Conservation (phyloP, 2,888 invertebrate genomes). For the Parnassius mnemosyne region DNA sequence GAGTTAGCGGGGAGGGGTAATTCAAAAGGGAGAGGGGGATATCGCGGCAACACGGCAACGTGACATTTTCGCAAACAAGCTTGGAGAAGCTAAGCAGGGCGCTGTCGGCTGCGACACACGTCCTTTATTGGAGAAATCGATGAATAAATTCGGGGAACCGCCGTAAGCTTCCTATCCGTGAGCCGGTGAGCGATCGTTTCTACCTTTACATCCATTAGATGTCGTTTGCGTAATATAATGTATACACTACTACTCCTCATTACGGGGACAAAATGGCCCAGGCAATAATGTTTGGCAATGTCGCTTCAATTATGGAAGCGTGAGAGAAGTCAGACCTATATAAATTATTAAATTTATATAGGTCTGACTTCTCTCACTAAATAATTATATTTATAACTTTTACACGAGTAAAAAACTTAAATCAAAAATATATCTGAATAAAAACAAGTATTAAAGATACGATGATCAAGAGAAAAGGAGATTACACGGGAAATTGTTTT, state of each 20-base stretch:
- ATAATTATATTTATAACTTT: no score
- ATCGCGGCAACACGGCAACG: slow-evolving; percentile 50
- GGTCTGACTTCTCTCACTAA: no score
- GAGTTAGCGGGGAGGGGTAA: slow-evolving; percentile 29
- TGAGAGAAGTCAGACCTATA: no score
- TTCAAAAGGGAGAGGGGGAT: slow-evolving; percentile 34
- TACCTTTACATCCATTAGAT: slow-evolving; percentile 9
- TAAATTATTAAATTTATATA: no score
- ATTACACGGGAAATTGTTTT: slow-evolving; percentile 25
- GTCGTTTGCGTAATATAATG: background rate
- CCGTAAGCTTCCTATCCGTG: slow-evolving; percentile 33
- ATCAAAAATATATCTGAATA: slow-evolving; percentile 2
- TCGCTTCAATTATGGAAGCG: no score
- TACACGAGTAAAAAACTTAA: no score
- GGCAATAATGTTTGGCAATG: no score
- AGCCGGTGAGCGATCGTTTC: slow-evolving; percentile 23
- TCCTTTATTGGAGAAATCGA: slow-evolving; percentile 54
- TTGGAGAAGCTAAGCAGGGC: slow-evolving; percentile 47
- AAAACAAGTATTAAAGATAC: slow-evolving; percentile 12
- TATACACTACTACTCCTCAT: no score
- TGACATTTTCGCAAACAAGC: slow-evolving; percentile 72
- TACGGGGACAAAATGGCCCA: no score
- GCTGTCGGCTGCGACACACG: slow-evolving; percentile 49
- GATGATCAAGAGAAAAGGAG: slow-evolving; percentile 15
- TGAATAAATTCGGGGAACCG: slow-evolving; percentile 53